Percentiles rank a stretch among this genome's conserved stretches.
Evolutionary conservation across 2,113 vertebrate species (phyloP).

Genomic region (Bombycilla garrulus): DNA sequence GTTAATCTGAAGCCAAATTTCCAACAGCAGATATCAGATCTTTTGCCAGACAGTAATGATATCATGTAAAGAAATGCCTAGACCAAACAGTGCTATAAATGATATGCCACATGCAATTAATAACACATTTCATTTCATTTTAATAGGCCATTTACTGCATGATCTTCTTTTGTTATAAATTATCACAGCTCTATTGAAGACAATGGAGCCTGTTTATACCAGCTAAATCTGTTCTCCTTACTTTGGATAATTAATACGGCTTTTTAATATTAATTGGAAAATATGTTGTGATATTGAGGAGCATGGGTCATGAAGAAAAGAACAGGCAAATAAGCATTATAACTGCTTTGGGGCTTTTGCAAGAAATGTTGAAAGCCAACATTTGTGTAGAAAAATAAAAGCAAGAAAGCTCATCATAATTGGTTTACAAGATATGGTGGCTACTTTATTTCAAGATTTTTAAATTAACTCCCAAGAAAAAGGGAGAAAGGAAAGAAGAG

Average conservation of each 20-base stretch:
- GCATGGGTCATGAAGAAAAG: background rate
- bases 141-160: conserved; percentile 35
- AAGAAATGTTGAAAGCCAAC: background rate
- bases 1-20: background rate
- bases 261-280: conserved; percentile 29
- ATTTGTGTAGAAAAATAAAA: background rate
- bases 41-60: background rate
- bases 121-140: conserved; percentile 15
- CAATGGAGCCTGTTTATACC: background rate
- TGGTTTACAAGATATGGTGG: background rate
- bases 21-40: background rate
- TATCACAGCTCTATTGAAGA: background rate
- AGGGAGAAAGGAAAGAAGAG: background rate
- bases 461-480: background rate
- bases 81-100: background rate
- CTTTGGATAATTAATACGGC: background rate
- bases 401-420: background rate
- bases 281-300: background rate
- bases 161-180: conserved; percentile 3
- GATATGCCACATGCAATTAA: background rate
- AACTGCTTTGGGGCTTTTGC: background rate
- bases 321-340: background rate
- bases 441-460: background rate
- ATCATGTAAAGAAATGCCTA: background rate
- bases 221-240: background rate